Base-by-base conservation (phyloP, 2,797 vertebrate genomes). In the Aulostomus chinensis region DNA sequence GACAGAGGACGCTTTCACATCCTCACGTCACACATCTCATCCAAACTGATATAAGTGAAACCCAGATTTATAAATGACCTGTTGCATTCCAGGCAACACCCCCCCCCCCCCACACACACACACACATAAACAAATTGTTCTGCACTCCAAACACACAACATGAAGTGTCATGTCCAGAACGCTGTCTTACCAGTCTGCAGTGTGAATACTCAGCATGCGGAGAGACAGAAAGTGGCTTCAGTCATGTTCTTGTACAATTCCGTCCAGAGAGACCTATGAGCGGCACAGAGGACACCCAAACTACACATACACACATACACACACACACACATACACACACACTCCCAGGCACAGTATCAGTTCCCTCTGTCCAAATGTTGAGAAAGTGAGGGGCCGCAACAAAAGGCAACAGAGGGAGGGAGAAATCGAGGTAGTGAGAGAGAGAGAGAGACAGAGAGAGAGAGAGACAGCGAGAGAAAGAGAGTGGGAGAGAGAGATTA, bases 301-400 rank as follows among this genome's bases (percentile, higher is more conserved):
- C 40, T 36, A 36, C 38, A 69, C 60, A 49, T 26, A 69, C 20
- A 53, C 26, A 62, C 33, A 50, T 36, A 42, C 33, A 32, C 28
- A 39, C 14, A 35, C 30, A 21, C n/a, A 21, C 5, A 17, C 26
- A 35, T 32, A 68, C 22, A 47, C 26, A 60, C 17, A 48, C 40
- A 48, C 34, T 40, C 60, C 32, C 47, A 63, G 48, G 58, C 65
- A 60, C 51, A 46, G 68, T 70, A 83, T 84, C 79, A 66, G 69
- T 85, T 85, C 83, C 80, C 63, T 76, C 73, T 69, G 64, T 68
- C 75, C 66, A 71, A 86, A 77, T 75, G 63, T 69, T 80, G 83
- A 73, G 56, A 77, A 82, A 88, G 80, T 82, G 67, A 82, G 81
- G 80, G 81, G 84, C 83, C 68, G 73, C 81, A 88, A 81, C 80